phyloP scores from a whole-genome alignment of 2,888 invertebrate species.

The Brachynemurus nebulosus region DNA sequence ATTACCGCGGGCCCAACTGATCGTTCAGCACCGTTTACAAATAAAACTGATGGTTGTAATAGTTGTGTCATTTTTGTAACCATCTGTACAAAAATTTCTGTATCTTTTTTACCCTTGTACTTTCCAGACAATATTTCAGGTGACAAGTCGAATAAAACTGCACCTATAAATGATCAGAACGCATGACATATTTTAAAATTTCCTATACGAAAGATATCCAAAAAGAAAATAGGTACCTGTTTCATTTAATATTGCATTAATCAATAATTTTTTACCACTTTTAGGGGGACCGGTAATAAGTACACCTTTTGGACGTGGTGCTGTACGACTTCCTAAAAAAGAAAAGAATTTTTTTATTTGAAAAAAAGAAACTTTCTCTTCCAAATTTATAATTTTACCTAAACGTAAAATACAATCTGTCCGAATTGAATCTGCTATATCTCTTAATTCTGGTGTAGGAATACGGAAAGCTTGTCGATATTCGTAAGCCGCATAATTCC shows the following conservation, averaged over 20 bases:
- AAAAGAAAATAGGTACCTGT: conserved; percentile 30
- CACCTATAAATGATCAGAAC: conserved; percentile 21
- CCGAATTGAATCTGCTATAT: conserved; percentile 43
- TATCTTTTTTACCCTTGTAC: conserved; percentile 42
- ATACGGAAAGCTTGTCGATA: conserved; percentile 29
- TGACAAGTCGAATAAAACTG: conserved; percentile 49
- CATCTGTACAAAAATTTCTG: conserved; percentile 46
- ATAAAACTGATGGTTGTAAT: conserved; percentile 45
- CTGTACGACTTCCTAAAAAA: not conserved
- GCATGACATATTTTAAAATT: not conserved
- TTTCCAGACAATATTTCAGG: conserved; percentile 41
- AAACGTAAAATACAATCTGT: conserved; percentile 46
- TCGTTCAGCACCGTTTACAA: conserved; percentile 38
- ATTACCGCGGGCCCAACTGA: conserved; percentile 39
- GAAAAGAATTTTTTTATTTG: not conserved
- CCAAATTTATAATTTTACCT: conserved; percentile 25
- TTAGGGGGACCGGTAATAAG: conserved; percentile 55
- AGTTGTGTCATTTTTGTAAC: conserved; percentile 44
- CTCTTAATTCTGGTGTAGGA: conserved; percentile 42
- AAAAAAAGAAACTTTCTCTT: not conserved
- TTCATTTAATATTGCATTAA: conserved; percentile 61
- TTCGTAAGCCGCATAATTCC: conserved; percentile 44
- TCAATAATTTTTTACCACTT: conserved; percentile 56
- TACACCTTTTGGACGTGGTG: conserved; percentile 37
- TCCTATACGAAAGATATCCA: too few species aligned